Evolutionary conservation across 2,113 vertebrate species (phyloP).

Genomic region (Daphoenositta chrysoptera): DNA sequence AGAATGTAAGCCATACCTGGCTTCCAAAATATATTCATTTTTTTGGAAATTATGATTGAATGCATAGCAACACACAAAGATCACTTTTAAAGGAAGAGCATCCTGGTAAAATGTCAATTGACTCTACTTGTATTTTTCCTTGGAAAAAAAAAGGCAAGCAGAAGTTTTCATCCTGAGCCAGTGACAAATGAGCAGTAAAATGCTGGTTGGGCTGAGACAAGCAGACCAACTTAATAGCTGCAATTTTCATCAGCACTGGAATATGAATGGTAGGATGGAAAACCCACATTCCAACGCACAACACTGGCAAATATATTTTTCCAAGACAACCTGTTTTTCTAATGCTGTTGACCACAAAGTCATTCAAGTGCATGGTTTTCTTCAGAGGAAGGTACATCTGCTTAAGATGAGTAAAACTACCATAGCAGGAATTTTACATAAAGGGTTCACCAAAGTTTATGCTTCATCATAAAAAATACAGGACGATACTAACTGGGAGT

Average conservation of each 20-base stretch:
- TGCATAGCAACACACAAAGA: not conserved
- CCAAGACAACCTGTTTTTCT: constrained; percentile 41
- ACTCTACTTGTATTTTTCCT: not conserved
- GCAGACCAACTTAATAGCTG: constrained; percentile 11
- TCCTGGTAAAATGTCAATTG: not conserved
- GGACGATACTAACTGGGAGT: not conserved
- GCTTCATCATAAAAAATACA: not conserved
- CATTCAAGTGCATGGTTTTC: not conserved
- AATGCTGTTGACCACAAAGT: constrained; percentile 10
- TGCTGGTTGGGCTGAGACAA: not conserved
- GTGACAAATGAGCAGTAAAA: constrained; percentile 28
- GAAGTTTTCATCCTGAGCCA: not conserved
- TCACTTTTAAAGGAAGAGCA: constrained; percentile 4
- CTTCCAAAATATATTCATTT: not conserved
- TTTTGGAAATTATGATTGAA: not conserved
- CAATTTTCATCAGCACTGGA: constrained; percentile 41
- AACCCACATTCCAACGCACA: constrained; percentile 19
- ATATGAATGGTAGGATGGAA: constrained; percentile 14
- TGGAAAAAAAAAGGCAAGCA: not conserved
- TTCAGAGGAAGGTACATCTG: not conserved
- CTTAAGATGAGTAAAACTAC: not conserved
- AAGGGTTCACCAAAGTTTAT: not conserved
- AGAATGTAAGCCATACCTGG: not conserved
- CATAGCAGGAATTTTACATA: not conserved
- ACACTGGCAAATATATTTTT: constrained; percentile 29